Evolutionary conservation across 64 coral and sea anemone genomes (phyloP), one percentile per base, ranked within the genome.

Genomic region (Astreopora myriophthalma): DNA sequence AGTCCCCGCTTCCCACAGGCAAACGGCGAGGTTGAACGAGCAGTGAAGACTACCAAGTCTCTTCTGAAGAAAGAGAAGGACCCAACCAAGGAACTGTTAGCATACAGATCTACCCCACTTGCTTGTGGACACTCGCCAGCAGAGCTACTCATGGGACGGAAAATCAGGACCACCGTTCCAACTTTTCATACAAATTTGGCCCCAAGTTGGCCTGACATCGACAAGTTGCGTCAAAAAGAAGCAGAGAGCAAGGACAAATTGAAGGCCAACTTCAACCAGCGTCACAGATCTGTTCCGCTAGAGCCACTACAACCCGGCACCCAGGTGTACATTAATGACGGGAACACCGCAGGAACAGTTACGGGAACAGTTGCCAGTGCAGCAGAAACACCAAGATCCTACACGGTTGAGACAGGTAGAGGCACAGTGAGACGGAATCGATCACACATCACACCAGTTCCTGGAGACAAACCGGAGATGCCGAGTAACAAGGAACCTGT

Each of bases 41-140:
- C 61, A 78, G 91, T 93, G 3, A 46, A 52, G 68, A 93, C 74
- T 20, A 58, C 67, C 19, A 86, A 93, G 44, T 69, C 23, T 33
- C 20, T 87, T 23, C 74, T 92, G 8, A 87, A 87, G 42, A 93
- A 79, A 36, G 58, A 28, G 8, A 72, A 93, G 72, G 85, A 88
- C 76, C 48, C 73, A 39, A 8, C n/a, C 24, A 65, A 57, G 24
- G 76, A 34, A 39, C 71, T 94, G 23, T 25, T 89, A 44, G 68
- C 92, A 11, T 89, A 94, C 67, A 39, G 77, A 84, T 36, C 75
- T 13, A 94, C 86, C 9, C 86, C 86, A 48, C 71, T 94, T 2
- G 86, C 71, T 8, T 68, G 61, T 89, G 64, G 78, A 16, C 65
- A 74, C n/a, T 75, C 67, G 6, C 92, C 85, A 68, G 75, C 92